These are phyloP conservation scores for Callipepla squamata DNA, from an alignment of 2,113 vertebrate species.

Conservation along the genomic window DNA sequence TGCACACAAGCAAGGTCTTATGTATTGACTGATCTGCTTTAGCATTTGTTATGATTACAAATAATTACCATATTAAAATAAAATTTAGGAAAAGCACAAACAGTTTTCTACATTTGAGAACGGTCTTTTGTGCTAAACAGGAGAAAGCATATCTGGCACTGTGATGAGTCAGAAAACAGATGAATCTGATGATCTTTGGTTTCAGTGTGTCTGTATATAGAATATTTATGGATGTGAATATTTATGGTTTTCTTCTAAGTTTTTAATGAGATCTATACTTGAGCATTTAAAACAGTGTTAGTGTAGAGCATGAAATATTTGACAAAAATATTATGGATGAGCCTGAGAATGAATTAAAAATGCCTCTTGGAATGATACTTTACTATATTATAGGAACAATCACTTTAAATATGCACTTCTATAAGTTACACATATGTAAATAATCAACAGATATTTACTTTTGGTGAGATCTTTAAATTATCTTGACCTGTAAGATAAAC, in stretches of 20 bases:
- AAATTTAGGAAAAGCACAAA: neutral
- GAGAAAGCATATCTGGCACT: neutral
- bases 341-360: neutral
- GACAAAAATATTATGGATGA: neutral
- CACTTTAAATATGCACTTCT: neutral
- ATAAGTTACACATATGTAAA: neutral
- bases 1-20: neutral
- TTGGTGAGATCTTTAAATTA: neutral
- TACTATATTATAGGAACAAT: neutral
- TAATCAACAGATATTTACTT: neutral
- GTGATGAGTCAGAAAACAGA: neutral
- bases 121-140: neutral
- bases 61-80: accelerated
- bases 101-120: neutral
- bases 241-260: neutral
- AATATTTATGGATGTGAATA: neutral
- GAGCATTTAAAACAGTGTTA: neutral
- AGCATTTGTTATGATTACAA: neutral
- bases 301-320: neutral
- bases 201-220: neutral
- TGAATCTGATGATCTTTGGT: neutral
- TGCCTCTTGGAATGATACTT: neutral
- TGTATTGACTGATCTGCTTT: neutral
- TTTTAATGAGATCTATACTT: neutral
- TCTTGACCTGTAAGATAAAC: conserved; percentile 9